These are phyloP conservation scores for Misgurnus mizolepis DNA, from an alignment of 2,113 vertebrate species.

Conservation along the genomic window DNA sequence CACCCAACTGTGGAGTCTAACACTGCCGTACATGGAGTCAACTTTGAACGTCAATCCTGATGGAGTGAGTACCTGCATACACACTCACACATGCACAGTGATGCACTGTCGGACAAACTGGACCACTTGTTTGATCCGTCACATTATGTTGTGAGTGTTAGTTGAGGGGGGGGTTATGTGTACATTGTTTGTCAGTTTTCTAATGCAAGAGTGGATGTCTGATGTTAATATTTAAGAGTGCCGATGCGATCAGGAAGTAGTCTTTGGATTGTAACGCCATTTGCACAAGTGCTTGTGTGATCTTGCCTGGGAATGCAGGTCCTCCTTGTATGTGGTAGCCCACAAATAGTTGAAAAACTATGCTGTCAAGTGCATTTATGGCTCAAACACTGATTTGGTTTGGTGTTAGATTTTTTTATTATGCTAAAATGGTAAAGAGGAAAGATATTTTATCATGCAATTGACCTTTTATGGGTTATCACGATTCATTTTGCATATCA, in stretches of 20 bases:
- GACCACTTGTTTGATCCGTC: neutral
- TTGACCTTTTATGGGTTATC: constrained; percentile 30
- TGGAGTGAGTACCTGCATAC: constrained; percentile 55
- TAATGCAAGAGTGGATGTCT: constrained; percentile 25
- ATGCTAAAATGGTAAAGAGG: neutral
- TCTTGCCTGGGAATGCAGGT: constrained; percentile 54
- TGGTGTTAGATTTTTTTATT: neutral
- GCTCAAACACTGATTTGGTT: neutral
- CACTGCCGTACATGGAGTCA: constrained; percentile 82
- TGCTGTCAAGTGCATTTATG: neutral
- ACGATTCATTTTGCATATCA: constrained; percentile 11
- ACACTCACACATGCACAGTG: constrained; percentile 8
- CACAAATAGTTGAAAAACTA: constrained; percentile 1
- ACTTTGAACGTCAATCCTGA: constrained; percentile 78
- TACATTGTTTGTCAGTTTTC: constrained; percentile 20
- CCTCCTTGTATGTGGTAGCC: constrained; percentile 9
- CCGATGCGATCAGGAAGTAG: constrained; percentile 6
- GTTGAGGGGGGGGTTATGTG: constrained; percentile 60
- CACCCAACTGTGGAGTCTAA: constrained; percentile 62
- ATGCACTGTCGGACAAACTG: neutral
- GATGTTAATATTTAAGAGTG: constrained; percentile 28
- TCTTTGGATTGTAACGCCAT: constrained; percentile 33
- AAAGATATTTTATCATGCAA: neutral
- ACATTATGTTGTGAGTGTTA: neutral
- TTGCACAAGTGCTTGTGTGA: constrained; percentile 50